Conservation (phyloP, 2,888 invertebrate species). For the Harpagoxenus sublaevis region DNA sequence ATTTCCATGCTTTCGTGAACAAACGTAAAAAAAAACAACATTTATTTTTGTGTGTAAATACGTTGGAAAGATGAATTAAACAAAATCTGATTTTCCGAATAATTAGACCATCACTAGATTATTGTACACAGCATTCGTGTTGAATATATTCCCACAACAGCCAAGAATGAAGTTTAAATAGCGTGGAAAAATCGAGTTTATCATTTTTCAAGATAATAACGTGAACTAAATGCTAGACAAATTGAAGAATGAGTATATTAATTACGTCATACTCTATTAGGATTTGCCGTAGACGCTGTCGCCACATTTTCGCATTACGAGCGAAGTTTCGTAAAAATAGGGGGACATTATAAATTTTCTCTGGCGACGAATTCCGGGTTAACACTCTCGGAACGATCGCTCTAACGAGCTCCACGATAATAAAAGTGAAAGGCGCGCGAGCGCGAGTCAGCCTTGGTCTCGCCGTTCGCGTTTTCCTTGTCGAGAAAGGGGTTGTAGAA, state of each 20-base stretch:
- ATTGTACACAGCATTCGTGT: constrained; percentile 23
- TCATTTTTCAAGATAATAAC: constrained; percentile 46
- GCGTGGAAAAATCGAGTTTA: constrained; percentile 48
- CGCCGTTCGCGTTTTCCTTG: constrained; percentile 50
- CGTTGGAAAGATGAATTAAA: constrained; percentile 38
- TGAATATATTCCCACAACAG: background rate
- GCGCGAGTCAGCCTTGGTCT: constrained; percentile 31
- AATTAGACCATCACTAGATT: constrained; percentile 39
- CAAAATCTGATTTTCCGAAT: constrained; percentile 46
- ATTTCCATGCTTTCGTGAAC: constrained; percentile 4
- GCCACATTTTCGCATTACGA: constrained; percentile 55
- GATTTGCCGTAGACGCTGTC: constrained; percentile 36
- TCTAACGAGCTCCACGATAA: constrained; percentile 69
- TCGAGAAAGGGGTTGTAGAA: constrained; percentile 50
- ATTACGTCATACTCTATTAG: constrained; percentile 48
- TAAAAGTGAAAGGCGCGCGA: constrained; percentile 56
- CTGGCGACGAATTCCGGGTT: constrained; percentile 55
- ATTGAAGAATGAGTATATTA: constrained; percentile 53
- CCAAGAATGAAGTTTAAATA: constrained; percentile 27
- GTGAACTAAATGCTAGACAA: constrained; percentile 44
- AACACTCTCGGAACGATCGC: constrained; percentile 59
- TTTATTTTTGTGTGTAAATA: constrained; percentile 31
- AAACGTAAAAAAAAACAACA: constrained; percentile 14
- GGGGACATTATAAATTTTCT: constrained; percentile 25
- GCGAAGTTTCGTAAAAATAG: constrained; percentile 47